Evolutionary conservation across 2,113 vertebrate genomes (phyloP).

Genomic region (Psammodynastes pulverulentus): DNA sequence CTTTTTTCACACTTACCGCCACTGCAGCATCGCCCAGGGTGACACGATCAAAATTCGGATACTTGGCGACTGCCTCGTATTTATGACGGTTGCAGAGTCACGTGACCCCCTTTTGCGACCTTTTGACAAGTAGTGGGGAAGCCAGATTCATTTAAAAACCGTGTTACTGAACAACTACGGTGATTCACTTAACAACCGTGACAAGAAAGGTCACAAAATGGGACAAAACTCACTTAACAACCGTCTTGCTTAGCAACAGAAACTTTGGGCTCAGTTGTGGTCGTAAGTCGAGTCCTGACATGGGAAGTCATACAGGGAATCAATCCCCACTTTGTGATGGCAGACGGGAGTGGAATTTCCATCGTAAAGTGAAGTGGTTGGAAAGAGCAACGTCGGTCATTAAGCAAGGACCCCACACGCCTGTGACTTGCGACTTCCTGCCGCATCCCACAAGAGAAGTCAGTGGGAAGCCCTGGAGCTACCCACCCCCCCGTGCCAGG

Average conservation of each 20-base stretch:
- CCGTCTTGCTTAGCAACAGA: not conserved
- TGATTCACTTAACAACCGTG: not conserved
- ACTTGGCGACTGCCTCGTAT: not conserved
- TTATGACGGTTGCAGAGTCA: not conserved
- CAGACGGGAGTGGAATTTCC: not conserved
- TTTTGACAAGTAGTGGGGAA: not conserved
- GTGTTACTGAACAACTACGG: not conserved
- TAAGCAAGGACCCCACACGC: not conserved
- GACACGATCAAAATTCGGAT: not conserved
- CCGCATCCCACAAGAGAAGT: not conserved
- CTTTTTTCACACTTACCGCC: not conserved
- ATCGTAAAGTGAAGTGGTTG: not conserved
- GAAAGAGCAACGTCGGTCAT: not conserved
- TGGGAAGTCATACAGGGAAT: not conserved
- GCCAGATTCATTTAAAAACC: not conserved
- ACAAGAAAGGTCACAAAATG: not conserved
- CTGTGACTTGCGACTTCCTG: not conserved
- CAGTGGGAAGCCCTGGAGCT: not conserved
- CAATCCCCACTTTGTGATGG: not conserved
- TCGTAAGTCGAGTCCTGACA: not conserved
- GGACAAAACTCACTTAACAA: not conserved
- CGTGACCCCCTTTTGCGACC: not conserved
- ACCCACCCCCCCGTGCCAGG: not conserved
- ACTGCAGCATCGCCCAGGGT: not conserved
- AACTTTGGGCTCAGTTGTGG: not conserved